Evolutionary conservation across 2,888 invertebrate species (phyloP), one percentile per base, ranked within the genome.

Genomic region (Cephus spinipes): DNA sequence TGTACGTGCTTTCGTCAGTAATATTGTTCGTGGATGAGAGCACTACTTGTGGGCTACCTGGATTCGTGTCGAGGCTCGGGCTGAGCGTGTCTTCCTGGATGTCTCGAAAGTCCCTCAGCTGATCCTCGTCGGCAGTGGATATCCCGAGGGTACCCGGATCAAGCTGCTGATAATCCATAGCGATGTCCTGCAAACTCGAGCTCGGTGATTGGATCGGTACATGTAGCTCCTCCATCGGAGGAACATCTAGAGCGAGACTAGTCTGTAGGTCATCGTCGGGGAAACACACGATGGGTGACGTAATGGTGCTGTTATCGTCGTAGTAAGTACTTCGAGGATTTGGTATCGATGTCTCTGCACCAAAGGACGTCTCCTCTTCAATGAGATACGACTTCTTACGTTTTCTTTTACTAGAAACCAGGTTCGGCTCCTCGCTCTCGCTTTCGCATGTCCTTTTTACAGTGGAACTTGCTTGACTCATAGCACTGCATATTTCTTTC

Each of bases 21-120:
- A 36, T 40, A 40, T 80, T 69, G 30, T 80, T 68, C 33, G 69
- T 81, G 40, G 73, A 74, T 76, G 77, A 75, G 75, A 33, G 79
- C 74, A 79, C 75, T 77, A 81, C 77, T 81, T 31, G 31, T 71
- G 76, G 68, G 73, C 76, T 87, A 89, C 90, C 90, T 89, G 88
- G 83, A 86, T 88, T 88, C 80, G 82, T 81, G 68, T 86, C 86
- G 81, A 89, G 82, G 76, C 79, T 82, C 32, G 87, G 79, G 68
- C 81, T 83, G 71, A 86, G 79, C 4, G 85, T 80, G 35, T 87
- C 87, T 12, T 82, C 83, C 68, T 82, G 85, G 55, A 89, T 77
- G 32, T 88, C 87, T 23, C 82, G 83, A 40, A 89, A 81, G 71
- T 84, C 81, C 4, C 74, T 76, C n/a, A 84, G 84, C 32, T 82